Percentiles rank a stretch among this genome's conserved stretches.
phyloP scores from a whole-genome alignment of 1,140 invertebrate genomes.

The Ylistrum balloti region DNA sequence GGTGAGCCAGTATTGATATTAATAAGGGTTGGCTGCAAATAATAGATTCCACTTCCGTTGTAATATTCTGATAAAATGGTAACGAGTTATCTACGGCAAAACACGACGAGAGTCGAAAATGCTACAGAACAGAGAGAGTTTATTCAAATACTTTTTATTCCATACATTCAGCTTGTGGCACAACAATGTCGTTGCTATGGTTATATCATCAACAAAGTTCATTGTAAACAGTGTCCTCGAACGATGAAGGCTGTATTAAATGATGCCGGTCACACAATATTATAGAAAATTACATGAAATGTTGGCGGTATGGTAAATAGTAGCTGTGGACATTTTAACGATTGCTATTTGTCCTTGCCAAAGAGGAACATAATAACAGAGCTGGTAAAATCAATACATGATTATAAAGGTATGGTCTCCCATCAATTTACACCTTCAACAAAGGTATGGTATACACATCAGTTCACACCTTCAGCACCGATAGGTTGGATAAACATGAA shows the following conservation, averaged over 20 bases:
- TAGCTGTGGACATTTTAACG: neutral
- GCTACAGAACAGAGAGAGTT: no score
- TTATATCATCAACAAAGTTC: neutral
- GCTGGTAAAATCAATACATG: neutral
- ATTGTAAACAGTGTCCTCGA: neutral
- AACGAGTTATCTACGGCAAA: no score
- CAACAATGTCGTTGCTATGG: neutral
- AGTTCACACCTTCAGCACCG: neutral
- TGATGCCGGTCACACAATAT: neutral
- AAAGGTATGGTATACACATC: neutral
- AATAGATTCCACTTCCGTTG: no score
- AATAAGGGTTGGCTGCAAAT: no score
- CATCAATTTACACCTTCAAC: neutral
- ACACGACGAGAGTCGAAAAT: no score
- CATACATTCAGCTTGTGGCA: no score
- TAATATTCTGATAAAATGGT: no score
- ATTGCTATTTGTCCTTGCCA: neutral
- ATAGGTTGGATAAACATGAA: no score
- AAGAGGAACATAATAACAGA: neutral
- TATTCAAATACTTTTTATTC: no score
- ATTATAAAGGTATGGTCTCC: neutral
- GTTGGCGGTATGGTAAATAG: neutral
- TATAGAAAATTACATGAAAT: neutral
- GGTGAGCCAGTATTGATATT: no score
- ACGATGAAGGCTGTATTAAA: neutral